Base-by-base conservation (phyloP, 2,113 vertebrate species). In the Mus musculus region DNA sequence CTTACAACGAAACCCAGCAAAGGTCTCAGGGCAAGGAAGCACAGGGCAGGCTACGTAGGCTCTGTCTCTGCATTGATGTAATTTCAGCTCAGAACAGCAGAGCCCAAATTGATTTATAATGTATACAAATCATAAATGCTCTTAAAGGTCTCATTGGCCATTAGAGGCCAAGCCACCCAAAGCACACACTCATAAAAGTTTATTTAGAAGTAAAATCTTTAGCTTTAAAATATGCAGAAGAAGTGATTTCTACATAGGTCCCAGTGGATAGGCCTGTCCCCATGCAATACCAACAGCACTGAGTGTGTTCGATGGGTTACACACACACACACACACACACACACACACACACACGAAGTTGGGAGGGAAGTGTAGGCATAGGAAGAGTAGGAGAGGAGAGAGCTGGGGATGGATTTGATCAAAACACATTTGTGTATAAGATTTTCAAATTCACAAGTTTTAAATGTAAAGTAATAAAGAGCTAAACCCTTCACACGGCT, bases 141-240 rank as follows among this genome's bases (percentile, higher is more conserved):
- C 63, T 95, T 89, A 71, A 76, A 89, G 88, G 80, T 82, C 14
- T 69, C 28, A 93, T 80, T 61, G 54, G 54, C 20, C 49, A 69
- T 76, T 90, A 54, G 85, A 72, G 7, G 11, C 93, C 81, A 86
- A 19, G n/a, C 36, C n/a, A 72, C 26, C 30, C 24, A 49, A 93
- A 86, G 30, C 52, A 86, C 80, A 86, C 39, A 46, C 52, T 63
- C 8, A 67, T 14, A 28, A 59, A 77, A 26, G 6, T 56, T 88
- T 10, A 39, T 90, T 72, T 39, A 63, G 7, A 80, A 91, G 80
- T 61, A 72, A 89, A 89, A 80, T 39, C 13, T 90, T 91, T 49
- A 84, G 56, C 65, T 84, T 95, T 80, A 78, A 85, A 85, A 49
- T 67, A 63, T 77, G 36, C 26, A 76, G 16, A 95, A 94, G 54